Conservation (phyloP, 2,797 vertebrate species). For the Hydrophis major region DNA sequence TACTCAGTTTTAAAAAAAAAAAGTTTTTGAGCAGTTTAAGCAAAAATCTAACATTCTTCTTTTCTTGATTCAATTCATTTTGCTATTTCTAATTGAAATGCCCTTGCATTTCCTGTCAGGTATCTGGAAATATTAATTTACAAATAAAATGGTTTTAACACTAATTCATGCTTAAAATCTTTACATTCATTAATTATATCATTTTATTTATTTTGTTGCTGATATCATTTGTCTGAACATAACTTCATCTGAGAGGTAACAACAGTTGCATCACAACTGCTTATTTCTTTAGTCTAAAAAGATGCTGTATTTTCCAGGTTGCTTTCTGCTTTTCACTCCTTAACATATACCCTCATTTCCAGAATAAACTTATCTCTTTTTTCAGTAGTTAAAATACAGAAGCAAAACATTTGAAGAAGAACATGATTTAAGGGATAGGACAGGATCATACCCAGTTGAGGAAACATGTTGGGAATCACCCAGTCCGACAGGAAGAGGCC, state of each 20-base stretch:
- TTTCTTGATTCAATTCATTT: background rate
- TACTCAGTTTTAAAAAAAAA: background rate
- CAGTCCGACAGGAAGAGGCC: background rate
- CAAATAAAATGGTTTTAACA: background rate
- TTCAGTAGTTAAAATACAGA: background rate
- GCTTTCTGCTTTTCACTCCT: background rate
- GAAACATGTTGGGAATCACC: background rate
- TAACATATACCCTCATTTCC: background rate
- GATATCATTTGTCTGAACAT: background rate
- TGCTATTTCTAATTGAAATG: background rate
- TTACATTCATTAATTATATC: background rate
- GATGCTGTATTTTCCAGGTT: background rate
- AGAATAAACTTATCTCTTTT: background rate
- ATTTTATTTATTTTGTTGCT: background rate
- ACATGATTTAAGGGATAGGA: background rate
- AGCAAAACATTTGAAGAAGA: background rate
- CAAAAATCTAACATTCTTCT: background rate
- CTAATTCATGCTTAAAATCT: background rate
- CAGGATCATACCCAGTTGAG: background rate
- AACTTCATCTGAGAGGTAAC: background rate
- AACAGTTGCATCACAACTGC: background rate
- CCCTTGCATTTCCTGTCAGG: background rate
- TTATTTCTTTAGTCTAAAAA: background rate
- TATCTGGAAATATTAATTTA: background rate
- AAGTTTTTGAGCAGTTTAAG: background rate